phyloP scores from a whole-genome alignment of 2,888 invertebrate genomes.

The Pachycephus smyrnensis region DNA sequence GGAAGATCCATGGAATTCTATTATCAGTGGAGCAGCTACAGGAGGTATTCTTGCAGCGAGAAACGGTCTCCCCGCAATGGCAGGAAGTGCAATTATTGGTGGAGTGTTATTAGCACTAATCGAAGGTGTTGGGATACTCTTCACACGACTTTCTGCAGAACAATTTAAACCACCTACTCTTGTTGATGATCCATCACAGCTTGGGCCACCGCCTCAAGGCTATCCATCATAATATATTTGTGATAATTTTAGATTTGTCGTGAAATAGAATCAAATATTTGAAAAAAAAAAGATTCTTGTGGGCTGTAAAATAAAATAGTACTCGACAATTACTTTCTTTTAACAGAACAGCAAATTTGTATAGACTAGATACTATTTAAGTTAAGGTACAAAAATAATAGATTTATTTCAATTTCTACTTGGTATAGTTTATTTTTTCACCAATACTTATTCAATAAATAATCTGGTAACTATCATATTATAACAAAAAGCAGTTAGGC shows the following conservation, averaged over 20 bases:
- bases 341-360: constrained; percentile 38
- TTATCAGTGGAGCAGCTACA: constrained; percentile 94
- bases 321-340: constrained; percentile 7
- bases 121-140: constrained; percentile 96
- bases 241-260: constrained; percentile 32
- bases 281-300: constrained; percentile 27
- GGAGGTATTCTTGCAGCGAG: constrained; percentile 97
- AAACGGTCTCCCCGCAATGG: constrained; percentile 90
- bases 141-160: constrained; percentile 91
- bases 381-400: constrained; percentile 28
- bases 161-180: constrained; percentile 89
- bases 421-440: not conserved
- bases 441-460: not conserved
- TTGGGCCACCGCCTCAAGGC: constrained; percentile 71
- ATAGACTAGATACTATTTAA: constrained; percentile 34
- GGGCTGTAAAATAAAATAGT: constrained; percentile 13
- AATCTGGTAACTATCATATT: not conserved
- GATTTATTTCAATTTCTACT: constrained; percentile 14
- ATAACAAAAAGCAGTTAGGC: not conserved
- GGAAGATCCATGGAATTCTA: constrained; percentile 98
- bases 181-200: constrained; percentile 81
- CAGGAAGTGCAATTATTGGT: constrained; percentile 95
- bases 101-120: constrained; percentile 95
- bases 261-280: constrained; percentile 31
- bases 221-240: constrained; percentile 45